Evolutionary conservation across 2,888 invertebrate species (phyloP).

Genomic region (Chorisops tibialis): DNA sequence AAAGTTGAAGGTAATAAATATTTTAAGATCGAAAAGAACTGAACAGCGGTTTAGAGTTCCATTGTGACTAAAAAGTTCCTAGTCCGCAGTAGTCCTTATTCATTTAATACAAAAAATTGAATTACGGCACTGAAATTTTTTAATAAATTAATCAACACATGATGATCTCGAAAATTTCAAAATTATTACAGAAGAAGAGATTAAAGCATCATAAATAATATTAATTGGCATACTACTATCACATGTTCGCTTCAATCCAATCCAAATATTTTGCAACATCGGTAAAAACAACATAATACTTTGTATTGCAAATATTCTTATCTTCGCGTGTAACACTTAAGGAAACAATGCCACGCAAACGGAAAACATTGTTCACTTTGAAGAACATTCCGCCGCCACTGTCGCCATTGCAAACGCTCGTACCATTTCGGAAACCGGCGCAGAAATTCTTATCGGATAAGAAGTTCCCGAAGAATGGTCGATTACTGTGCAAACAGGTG

Average conservation of each 20-base stretch:
- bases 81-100: no score
- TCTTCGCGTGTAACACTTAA: conserved; percentile 35
- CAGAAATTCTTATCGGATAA: conserved; percentile 30
- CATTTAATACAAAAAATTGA: no score
- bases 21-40: no score
- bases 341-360: conserved; percentile 35
- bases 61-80: no score
- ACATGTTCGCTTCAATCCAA: conserved; percentile 39
- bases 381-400: conserved; percentile 55
- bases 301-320: conserved; percentile 50
- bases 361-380: conserved; percentile 20
- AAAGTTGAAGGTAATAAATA: no score
- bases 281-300: conserved; percentile 53
- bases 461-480: conserved; percentile 29
- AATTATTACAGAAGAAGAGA: no score
- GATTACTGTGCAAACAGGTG: conserved; percentile 39
- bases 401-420: conserved; percentile 56
- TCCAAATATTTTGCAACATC: conserved; percentile 47
- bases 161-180: no score
- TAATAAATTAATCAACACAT: no score
- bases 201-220: no score
- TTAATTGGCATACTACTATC: no score
- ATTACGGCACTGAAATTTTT: no score
- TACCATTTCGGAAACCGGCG: conserved; percentile 38
- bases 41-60: no score